A percentile compares a stretch with the other conserved stretches of the same genome.
These are phyloP conservation scores for Dallia pectoralis DNA, from an alignment of 2,797 vertebrate species.

Conservation along the genomic window DNA sequence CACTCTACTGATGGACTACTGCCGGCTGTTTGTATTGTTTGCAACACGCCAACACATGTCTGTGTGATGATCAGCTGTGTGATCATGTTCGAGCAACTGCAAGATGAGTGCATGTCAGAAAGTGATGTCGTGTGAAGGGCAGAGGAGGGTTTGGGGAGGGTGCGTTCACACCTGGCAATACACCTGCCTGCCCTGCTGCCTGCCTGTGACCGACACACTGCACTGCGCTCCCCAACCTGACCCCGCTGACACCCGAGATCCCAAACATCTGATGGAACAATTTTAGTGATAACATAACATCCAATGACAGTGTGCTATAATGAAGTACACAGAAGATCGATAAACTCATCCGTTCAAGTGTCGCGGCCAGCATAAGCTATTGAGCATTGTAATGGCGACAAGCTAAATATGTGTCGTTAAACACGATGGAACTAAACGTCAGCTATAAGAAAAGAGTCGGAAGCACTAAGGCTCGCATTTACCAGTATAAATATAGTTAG, in stretches of 20 bases:
- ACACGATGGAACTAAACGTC: constrained; percentile 57
- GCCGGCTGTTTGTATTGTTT: constrained; percentile 72
- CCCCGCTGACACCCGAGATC: background rate
- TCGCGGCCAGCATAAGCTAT: constrained; percentile 22
- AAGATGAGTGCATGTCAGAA: background rate
- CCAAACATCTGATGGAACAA: constrained; percentile 18
- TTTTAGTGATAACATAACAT: background rate
- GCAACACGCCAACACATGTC: constrained; percentile 60
- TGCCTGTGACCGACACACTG: constrained; percentile 38
- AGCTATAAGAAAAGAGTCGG: constrained; percentile 46
- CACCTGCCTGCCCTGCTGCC: constrained; percentile 54
- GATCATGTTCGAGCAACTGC: constrained; percentile 28
- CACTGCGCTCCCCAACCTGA: background rate
- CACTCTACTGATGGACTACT: background rate
- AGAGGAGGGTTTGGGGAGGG: no score
- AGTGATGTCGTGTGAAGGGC: background rate
- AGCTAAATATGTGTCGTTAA: constrained; percentile 66
- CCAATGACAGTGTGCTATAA: background rate
- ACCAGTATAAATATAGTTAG: constrained; percentile 47
- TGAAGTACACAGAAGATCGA: constrained; percentile 2
- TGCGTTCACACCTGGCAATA: constrained; percentile 35
- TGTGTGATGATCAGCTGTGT: constrained; percentile 63
- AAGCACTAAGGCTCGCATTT: constrained; percentile 74
- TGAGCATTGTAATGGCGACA: no score
- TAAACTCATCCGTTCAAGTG: constrained; percentile 35